Evolutionary conservation across 2,888 invertebrate genomes (phyloP), one percentile per base, ranked within the genome.

Genomic region (Lacanobia oleracea): DNA sequence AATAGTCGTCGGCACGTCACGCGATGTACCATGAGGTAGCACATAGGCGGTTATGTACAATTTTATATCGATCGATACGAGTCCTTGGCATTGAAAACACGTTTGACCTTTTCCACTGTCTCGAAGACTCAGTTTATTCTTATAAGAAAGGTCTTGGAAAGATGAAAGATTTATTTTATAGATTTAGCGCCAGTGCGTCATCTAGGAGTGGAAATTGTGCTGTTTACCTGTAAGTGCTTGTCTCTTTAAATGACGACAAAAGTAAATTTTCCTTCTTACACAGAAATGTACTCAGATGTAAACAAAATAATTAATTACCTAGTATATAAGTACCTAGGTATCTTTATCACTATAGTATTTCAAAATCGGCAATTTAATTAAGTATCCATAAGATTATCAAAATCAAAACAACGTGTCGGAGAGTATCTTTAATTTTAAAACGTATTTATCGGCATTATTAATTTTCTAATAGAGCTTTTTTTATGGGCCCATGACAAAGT

Each of bases 1-100:
- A 66, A 60, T 53, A 3, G 45, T 67, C 50, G 60, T 64, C 21
- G 45, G 56, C 48, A 14, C 37, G 77, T 74, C 85, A 82, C 85
- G 78, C 82, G 62, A 82, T 77, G 43, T 74, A 65, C 62, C 64
- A 77, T 60, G 68, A 60, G 27, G 60, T 37, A 50, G 61, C 21
- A 72, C 53, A 70, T 64, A 64, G 56, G 40, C 64, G 50, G 33
- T 68, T 75, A 59, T 68, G 40, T 75, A 85, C 50, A 64, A 59
- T 77, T 71, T 73, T 73, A 73, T 79, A 59, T 78, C 68, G 74
- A 82, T 86, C 76, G 78, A 74, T 70, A 48, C 14, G 48, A 63
- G 73, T 75, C 81, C 85, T 77, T 85, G 81, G 71, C 79, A 74
- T 83, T 83, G 81, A 81, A 82, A 75, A 67, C 82, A 48, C 43